A percentile compares a stretch with the other conserved stretches of the same genome.
These are phyloP conservation scores for Ammospiza nelsoni DNA, from an alignment of 2,113 vertebrate genomes.

Conservation along the genomic window DNA sequence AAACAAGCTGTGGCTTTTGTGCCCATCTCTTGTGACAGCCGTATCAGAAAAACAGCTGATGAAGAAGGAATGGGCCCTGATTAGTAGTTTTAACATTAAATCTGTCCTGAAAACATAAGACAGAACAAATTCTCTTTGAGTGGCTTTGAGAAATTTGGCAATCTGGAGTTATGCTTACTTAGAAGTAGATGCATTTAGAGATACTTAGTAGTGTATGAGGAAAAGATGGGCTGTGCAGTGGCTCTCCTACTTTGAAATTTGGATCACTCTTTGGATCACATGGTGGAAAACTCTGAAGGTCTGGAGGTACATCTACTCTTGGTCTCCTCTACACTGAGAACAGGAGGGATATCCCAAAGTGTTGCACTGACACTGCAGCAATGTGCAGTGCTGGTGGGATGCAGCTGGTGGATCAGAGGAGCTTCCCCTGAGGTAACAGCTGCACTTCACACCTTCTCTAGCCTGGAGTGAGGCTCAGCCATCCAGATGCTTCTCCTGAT, in stretches of 20 bases:
- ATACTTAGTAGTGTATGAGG: neutral
- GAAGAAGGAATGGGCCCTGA: neutral
- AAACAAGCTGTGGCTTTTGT: neutral
- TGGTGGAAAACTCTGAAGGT: neutral
- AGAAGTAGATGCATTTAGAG: neutral
- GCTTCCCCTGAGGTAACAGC: accelerated
- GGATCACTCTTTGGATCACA: neutral
- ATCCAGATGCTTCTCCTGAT: neutral
- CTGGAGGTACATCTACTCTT: neutral
- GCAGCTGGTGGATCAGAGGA: neutral
- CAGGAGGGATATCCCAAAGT: neutral
- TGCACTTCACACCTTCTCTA: neutral
- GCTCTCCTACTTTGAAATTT: neutral
- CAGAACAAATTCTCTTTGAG: neutral
- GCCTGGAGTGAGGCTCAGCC: neutral
- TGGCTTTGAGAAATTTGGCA: neutral
- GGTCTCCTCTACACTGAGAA: neutral
- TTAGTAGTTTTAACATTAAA: neutral
- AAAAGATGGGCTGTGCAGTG: neutral
- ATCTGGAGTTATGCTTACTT: neutral
- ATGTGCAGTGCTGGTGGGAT: neutral
- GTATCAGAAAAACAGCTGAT: neutral
- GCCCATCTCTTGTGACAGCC: neutral
- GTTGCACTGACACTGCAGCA: neutral
- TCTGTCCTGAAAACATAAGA: neutral